These are phyloP conservation scores for Neodontobutis hainanensis DNA, from an alignment of 2,113 vertebrate genomes.

Conservation along the genomic window DNA sequence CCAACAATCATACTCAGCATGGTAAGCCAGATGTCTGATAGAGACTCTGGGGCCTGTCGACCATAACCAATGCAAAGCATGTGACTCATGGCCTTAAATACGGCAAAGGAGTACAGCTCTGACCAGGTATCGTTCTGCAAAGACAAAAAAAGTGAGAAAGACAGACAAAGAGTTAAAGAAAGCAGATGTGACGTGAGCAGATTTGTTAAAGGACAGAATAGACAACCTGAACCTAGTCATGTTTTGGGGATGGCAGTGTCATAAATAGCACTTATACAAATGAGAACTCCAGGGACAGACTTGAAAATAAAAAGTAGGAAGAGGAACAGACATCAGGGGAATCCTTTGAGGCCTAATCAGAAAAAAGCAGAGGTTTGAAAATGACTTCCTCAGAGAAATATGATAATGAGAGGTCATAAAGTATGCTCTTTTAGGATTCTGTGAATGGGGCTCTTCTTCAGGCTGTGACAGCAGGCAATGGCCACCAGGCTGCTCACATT, in stretches of 20 bases:
- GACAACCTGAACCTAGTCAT: conserved; percentile 16
- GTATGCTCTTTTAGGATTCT: conserved; percentile 60
- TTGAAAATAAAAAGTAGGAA: conserved; percentile 45
- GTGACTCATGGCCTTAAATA: conserved; percentile 99
- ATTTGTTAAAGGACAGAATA: background rate
- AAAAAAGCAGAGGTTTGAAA: conserved; percentile 50
- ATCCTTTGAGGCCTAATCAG: conserved; percentile 73
- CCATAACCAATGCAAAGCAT: conserved; percentile 98
- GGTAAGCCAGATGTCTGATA: conserved; percentile 97
- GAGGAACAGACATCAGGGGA: conserved; percentile 54
- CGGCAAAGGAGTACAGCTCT: conserved; percentile 94
- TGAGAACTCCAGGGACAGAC: conserved; percentile 58
- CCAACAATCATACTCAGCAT: conserved; percentile 99
- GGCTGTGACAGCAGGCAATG: conserved; percentile 32
- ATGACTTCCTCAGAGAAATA: conserved; percentile 63
- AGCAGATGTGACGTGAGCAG: conserved; percentile 20
- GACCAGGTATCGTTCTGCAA: conserved; percentile 95
- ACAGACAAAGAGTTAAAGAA: conserved; percentile 20
- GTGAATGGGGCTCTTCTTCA: conserved; percentile 35
- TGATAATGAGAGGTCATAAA: conserved; percentile 73
- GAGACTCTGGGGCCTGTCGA: conserved; percentile 93
- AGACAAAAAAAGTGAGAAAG: conserved; percentile 28
- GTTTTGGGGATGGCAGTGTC: conserved; percentile 39
- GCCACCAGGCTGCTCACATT: conserved; percentile 33
- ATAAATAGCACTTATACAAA: conserved; percentile 57